Evolutionary conservation across 2,888 invertebrate genomes (phyloP), one percentile per base, ranked within the genome.

Genomic region (Tubiluchus corallicola): DNA sequence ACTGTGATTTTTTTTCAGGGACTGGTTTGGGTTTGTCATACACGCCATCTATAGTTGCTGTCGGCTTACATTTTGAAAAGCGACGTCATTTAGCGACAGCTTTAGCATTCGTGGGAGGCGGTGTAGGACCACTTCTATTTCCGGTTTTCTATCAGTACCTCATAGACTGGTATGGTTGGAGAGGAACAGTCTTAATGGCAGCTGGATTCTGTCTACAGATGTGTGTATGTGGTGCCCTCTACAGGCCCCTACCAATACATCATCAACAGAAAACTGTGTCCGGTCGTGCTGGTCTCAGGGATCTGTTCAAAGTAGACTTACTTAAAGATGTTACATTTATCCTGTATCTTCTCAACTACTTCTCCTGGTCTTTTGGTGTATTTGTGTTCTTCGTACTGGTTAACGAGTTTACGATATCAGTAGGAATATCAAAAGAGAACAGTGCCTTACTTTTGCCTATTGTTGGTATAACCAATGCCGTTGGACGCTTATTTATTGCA

Each of bases 1-100:
- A n/a, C n/a, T n/a, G 15, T 18, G 2, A 40, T 4, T 21, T 9
- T n/a, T 16, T 21, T 16, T 13, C 45, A 44, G 29, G 29, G 5
- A 29, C 9, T 37, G 54, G 54, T n/a, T 50, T 47, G 44, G 51
- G 51, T 44, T 48, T 55, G 19, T 48, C 49, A 29, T 55, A 53
- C 49, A 49, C 53, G 16, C 51, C 50, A 19, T 50, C 52, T 44
- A 48, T 54, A 17, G 49, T 53, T 4, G 47, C 51, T 20, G 48
- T 55, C 37, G 51, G 50, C 15, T 50, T 46, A 9, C 51, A 52
- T 42, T 56, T 55, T 46, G 41, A 51, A 21, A 44, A 49, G 38
- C 45, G 46, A 17, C 49, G 52, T 37, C 44, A 50, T 20, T 40
- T 55, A 13, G 54, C 52, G 9, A 50, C 52, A 13, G 53, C 53